Conservation (phyloP, 2,113 vertebrate genomes). For the Alaudala cheleensis region DNA sequence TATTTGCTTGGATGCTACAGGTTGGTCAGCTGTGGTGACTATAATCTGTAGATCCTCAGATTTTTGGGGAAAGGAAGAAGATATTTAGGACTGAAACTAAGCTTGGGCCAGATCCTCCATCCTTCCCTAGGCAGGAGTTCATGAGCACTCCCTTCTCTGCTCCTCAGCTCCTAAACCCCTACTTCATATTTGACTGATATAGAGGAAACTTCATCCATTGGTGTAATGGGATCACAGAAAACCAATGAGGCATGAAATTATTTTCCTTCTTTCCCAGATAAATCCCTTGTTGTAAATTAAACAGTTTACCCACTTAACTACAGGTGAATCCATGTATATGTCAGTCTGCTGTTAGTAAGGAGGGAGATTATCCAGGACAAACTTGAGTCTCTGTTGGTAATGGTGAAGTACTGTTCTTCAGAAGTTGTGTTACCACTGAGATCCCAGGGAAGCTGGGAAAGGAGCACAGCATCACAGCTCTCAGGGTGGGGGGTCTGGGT, state of each 20-base stretch:
- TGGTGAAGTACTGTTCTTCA: background rate
- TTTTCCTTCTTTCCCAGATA: conserved; percentile 31
- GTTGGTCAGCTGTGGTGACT: background rate
- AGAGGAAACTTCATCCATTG: background rate
- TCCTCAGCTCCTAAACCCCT: background rate
- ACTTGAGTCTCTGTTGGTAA: background rate
- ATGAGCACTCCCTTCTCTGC: background rate
- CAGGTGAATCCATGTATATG: background rate
- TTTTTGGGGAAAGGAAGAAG: background rate
- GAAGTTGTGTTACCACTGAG: rapidly evolving
- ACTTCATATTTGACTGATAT: background rate
- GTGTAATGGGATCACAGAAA: background rate
- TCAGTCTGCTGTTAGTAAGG: background rate
- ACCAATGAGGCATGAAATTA: conserved; percentile 5
- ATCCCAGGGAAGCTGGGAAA: background rate
- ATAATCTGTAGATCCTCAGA: background rate
- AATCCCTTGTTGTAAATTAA: background rate
- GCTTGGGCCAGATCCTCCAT: background rate
- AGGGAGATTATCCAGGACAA: background rate
- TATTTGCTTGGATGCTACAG: background rate
- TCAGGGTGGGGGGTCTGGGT: background rate
- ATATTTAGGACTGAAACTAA: background rate
- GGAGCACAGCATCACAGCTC: background rate
- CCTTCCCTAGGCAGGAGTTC: background rate
- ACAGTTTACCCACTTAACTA: background rate